Percentiles rank a stretch among this genome's conserved stretches.
Evolutionary conservation across 2,888 invertebrate species (phyloP).

Genomic region (Seira musarum): DNA sequence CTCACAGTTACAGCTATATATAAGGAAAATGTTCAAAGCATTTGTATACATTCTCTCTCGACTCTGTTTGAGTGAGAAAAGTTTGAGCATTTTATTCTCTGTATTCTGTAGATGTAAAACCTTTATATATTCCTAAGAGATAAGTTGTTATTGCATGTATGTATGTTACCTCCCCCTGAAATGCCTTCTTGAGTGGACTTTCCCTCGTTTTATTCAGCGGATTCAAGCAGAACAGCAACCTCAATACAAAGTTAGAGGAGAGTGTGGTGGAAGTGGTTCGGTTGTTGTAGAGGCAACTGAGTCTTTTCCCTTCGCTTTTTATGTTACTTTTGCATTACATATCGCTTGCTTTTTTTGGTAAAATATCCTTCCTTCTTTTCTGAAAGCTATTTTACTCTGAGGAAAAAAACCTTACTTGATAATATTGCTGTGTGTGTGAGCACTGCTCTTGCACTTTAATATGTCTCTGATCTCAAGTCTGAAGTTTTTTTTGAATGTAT

Average conservation of each 20-base stretch:
- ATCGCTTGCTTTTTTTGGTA: slow-evolving; percentile 27
- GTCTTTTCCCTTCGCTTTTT: slow-evolving; percentile 49
- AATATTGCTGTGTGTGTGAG: neutral
- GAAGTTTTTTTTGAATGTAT: no score
- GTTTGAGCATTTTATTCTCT: neutral
- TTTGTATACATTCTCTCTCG: neutral
- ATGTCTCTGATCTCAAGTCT: neutral
- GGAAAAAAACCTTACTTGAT: neutral
- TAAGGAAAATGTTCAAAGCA: no score
- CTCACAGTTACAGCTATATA: no score
- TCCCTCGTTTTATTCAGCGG: slow-evolving; percentile 65
- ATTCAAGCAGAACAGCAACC: slow-evolving; percentile 27
- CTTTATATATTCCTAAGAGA: neutral
- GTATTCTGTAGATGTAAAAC: neutral
- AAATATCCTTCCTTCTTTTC: slow-evolving; percentile 39
- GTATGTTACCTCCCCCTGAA: slow-evolving; percentile 39
- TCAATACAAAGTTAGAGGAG: neutral
- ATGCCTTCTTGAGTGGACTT: slow-evolving; percentile 55
- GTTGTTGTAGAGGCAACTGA: slow-evolving; percentile 14
- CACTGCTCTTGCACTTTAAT: neutral
- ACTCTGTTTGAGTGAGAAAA: neutral
- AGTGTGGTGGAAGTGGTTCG: neutral
- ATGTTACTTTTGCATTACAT: neutral
- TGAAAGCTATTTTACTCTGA: neutral
- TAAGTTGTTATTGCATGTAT: slow-evolving; percentile 1